These are phyloP conservation scores for Coptodon rendalli DNA, from an alignment of 2,113 vertebrate genomes.

Conservation along the genomic window DNA sequence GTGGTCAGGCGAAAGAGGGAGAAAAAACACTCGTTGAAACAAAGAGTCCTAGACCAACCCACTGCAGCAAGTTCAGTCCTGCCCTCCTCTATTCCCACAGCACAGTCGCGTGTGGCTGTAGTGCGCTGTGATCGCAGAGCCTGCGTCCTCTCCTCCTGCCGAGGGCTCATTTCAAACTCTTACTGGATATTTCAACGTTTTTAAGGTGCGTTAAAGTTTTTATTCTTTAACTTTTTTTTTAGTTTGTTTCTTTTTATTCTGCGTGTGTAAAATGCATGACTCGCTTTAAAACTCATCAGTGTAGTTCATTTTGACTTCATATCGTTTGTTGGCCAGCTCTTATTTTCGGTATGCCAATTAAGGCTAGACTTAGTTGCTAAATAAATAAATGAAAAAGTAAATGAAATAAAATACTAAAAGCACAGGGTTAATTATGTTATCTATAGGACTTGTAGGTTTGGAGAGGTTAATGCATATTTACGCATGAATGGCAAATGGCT, in stretches of 20 bases:
- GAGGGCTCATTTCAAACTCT: background rate
- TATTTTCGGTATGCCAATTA: background rate
- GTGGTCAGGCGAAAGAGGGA: background rate
- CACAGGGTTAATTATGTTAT: background rate
- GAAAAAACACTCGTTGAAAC: background rate
- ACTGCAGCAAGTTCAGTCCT: slow-evolving; percentile 49
- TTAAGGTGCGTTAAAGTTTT: background rate
- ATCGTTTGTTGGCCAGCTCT: background rate
- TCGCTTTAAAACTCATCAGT: background rate
- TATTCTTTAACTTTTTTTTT: background rate
- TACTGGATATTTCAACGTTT: background rate
- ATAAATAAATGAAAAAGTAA: background rate
- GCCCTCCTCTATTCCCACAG: slow-evolving; percentile 18
- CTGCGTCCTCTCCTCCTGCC: background rate
- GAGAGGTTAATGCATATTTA: background rate
- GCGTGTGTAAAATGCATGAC: background rate
- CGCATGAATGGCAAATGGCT: background rate
- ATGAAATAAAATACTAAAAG: background rate
- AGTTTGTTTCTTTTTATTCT: background rate
- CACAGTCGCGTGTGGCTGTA: slow-evolving; percentile 8
- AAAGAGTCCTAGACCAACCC: slow-evolving; percentile 44
- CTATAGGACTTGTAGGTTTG: background rate
- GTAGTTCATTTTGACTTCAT: background rate
- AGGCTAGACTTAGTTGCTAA: background rate
- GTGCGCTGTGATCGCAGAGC: background rate